These are phyloP conservation scores for Chelidonichthys spinosus DNA, from an alignment of 2,797 vertebrate genomes.

Conservation along the genomic window DNA sequence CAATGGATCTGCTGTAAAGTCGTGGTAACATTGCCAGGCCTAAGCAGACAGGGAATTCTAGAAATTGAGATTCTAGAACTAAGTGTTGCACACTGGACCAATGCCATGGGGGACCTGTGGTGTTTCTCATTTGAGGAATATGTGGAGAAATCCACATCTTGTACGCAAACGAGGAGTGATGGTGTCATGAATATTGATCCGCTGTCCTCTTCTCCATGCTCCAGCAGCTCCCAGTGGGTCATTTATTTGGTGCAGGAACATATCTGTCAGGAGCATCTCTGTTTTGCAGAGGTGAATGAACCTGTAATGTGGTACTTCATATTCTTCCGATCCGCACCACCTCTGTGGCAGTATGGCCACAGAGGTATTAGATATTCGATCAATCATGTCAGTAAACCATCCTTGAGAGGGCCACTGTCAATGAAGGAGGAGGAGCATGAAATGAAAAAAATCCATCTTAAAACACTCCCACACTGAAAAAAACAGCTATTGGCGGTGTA, in stretches of 20 bases:
- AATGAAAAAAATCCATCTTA: constrained; percentile 57
- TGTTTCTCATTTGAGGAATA: neutral
- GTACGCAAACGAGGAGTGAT: constrained; percentile 52
- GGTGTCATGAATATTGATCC: constrained; percentile 65
- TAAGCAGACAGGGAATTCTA: neutral
- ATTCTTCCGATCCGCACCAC: constrained; percentile 40
- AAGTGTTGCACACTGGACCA: neutral
- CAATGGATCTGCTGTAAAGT: constrained; percentile 10
- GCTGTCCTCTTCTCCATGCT: constrained; percentile 31
- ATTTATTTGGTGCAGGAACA: constrained; percentile 59
- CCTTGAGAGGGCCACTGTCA: constrained; percentile 46
- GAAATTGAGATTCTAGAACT: neutral
- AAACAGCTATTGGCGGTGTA: neutral
- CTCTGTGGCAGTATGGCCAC: constrained; percentile 30
- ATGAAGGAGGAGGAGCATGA: constrained; percentile 54
- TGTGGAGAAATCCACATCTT: constrained; percentile 18
- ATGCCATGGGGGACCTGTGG: neutral
- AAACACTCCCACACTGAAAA: constrained; percentile 7
- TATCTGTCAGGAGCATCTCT: constrained; percentile 50
- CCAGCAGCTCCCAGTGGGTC: constrained; percentile 28
- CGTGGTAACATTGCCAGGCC: neutral
- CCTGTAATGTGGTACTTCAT: constrained; percentile 60
- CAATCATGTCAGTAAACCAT: constrained; percentile 58
- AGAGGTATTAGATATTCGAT: constrained; percentile 58
- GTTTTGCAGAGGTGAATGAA: constrained; percentile 60